Percentiles rank a stretch among this genome's conserved stretches.
These are phyloP conservation scores for Anolis carolinensis DNA, from an alignment of 2,113 vertebrate species.

Conservation along the genomic window DNA sequence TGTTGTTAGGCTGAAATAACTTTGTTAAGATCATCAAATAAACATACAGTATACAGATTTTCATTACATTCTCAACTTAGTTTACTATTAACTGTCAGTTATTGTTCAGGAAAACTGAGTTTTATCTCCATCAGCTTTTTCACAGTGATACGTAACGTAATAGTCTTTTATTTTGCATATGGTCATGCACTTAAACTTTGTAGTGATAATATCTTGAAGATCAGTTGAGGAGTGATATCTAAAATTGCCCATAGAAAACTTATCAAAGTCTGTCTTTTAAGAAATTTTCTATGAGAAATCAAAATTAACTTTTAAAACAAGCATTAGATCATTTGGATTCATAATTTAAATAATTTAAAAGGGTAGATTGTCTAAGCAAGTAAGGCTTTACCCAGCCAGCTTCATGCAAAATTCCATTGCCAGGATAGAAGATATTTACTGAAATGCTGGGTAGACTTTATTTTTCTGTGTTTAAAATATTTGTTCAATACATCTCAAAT, in stretches of 20 bases:
- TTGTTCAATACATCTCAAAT: rapidly evolving
- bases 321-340: slow-evolving; percentile 8
- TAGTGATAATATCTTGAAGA: neutral
- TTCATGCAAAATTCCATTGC: neutral
- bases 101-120: neutral
- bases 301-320: neutral
- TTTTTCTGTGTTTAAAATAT: neutral
- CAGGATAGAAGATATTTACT: neutral
- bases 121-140: neutral
- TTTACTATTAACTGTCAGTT: neutral
- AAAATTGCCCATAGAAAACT: neutral
- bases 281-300: neutral
- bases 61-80: neutral
- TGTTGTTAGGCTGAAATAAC: neutral
- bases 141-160: neutral
- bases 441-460: slow-evolving; percentile 27
- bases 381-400: neutral
- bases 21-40: neutral
- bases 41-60: neutral
- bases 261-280: slow-evolving; percentile 12
- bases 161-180: neutral
- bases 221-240: neutral
- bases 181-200: neutral
- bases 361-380: neutral
- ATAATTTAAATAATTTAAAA: slow-evolving; percentile 18